A percentile compares a stretch with the other conserved stretches of the same genome.
Conservation (phyloP, 2,113 vertebrate genomes). For the Heteronetta atricapilla region DNA sequence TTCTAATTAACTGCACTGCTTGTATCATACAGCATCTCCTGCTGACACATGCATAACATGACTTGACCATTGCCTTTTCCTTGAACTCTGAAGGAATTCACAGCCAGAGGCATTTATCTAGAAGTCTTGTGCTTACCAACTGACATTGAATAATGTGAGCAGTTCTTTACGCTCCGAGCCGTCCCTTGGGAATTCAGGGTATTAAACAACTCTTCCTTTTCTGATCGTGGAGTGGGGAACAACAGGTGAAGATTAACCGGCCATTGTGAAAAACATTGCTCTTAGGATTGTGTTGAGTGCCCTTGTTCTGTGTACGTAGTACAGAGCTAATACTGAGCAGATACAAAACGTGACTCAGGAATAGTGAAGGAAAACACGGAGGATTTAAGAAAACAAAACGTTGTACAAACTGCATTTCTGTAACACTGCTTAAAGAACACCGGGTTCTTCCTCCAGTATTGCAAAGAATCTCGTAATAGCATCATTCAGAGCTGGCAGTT, state of each 20-base stretch:
- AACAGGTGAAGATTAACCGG: neutral
- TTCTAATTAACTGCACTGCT: neutral
- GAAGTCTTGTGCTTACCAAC: neutral
- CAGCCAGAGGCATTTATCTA: neutral
- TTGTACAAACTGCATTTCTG: neutral
- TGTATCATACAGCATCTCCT: neutral
- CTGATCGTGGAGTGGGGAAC: neutral
- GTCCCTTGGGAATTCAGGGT: neutral
- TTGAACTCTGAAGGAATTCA: neutral
- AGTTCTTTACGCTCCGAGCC: neutral
- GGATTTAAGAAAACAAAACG: neutral
- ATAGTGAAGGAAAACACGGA: neutral
- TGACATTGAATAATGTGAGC: neutral
- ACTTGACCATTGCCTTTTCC: neutral
- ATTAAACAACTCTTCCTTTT: neutral
- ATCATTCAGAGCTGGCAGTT: neutral
- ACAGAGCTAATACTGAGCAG: neutral
- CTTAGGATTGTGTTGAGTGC: neutral
- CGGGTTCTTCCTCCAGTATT: neutral
- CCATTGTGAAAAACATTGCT: neutral
- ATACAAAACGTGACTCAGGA: neutral
- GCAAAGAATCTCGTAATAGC: neutral
- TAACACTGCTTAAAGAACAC: neutral
- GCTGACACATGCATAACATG: neutral
- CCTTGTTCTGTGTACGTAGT: neutral